Base-by-base conservation (phyloP, 2,888 invertebrate species). In the Erebia palarica region DNA sequence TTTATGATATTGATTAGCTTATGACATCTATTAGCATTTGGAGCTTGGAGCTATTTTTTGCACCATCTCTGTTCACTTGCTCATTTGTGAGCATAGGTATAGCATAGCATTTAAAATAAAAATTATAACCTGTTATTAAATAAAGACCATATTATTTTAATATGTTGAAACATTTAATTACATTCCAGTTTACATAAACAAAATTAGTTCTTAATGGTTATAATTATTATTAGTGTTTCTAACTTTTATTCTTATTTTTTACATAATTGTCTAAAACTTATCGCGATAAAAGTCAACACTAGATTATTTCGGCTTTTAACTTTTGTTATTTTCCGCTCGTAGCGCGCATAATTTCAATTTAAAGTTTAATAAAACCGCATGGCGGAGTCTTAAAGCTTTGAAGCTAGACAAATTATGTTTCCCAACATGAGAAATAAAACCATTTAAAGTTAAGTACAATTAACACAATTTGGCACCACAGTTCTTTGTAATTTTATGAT, bases 321-420 rank as follows among this genome's bases (percentile, higher is more conserved):
- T 73, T 73, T 73, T 66, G 71, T 69, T 69, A 71, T 73, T 73
- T 73, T 69, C 70, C 65, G 68, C 73, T 70, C 69, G 58, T 65
- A 69, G 69, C 59, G 70, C 58, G 71, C 69, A 76, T 72, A 73
- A 76, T 72, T 76, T 76, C 71, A 75, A 76, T 76, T 73, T 73
- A 73, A 71, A 76, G 68, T 73, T 72, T 73, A 60, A 66, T 71
- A 71, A 72, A 71, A 75, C 72, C 65, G 67, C 68, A 69, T 58
- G 57, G 67, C 51, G 47, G 27, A 68, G 63, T 64, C 65, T 47
- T 59, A 65, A 65, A 60, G 64, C 58, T 63, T 73, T 61, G 63
- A 53, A 49, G 66, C 58, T 73, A 68, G 68, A 70, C 60, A 73
- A 73, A 73, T 70, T 68, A 51, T 73, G 55, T 36, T 49, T 49